phyloP scores from a whole-genome alignment of 2,797 vertebrate genomes.

The Microhierax caerulescens region DNA sequence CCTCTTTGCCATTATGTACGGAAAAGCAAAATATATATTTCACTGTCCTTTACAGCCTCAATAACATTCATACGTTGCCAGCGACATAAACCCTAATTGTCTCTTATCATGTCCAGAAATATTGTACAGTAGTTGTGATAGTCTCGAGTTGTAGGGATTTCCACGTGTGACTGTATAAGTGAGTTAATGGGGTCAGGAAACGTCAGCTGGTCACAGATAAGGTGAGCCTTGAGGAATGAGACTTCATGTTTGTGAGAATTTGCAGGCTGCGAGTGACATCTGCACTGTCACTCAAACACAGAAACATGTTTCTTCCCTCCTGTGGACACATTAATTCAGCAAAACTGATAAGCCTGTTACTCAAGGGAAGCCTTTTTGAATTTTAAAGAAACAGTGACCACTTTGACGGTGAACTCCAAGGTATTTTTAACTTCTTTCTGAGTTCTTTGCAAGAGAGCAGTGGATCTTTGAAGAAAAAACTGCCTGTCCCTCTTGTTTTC shows the following conservation, averaged over 20 bases:
- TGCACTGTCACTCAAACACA: conserved; percentile 68
- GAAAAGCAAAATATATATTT: background rate
- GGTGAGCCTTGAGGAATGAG: conserved; percentile 2
- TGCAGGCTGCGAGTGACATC: conserved; percentile 46
- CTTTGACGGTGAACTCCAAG: conserved; percentile 28
- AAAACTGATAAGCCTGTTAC: conserved; percentile 54
- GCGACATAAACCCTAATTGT: background rate
- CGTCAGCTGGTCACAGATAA: background rate
- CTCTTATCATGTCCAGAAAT: background rate
- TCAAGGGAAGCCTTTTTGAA: conserved; percentile 62
- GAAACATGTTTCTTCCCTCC: conserved; percentile 53
- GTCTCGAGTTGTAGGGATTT: background rate
- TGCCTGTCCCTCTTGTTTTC: background rate
- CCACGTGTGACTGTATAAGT: rapidly evolving
- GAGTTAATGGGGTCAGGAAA: background rate
- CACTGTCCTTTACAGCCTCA: background rate
- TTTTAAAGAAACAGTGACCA: conserved; percentile 56
- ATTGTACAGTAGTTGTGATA: background rate
- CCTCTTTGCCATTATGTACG: background rate
- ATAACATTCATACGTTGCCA: background rate
- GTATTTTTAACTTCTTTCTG: conserved; percentile 23
- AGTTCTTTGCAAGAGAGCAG: background rate
- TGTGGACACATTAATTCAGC: conserved; percentile 72
- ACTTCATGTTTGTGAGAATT: background rate
- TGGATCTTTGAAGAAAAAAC: background rate